These are phyloP conservation scores for Masnerella sp. DNA, from an alignment of 2,888 invertebrate species.

Conservation along the genomic window DNA sequence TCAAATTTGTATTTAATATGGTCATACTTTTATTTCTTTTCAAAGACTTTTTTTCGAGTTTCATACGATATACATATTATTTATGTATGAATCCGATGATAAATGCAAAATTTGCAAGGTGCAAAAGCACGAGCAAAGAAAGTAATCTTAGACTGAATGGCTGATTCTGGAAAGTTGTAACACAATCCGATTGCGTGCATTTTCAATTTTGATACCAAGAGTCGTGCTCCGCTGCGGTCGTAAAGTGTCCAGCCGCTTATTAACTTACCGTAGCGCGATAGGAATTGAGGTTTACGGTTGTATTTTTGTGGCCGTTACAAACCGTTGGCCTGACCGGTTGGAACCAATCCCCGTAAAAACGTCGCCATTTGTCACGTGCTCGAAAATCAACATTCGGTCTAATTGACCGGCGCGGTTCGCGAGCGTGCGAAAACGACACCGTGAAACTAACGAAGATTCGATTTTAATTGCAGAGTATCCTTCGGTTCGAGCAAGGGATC, in stretches of 20 bases:
- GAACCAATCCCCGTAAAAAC: too few species aligned
- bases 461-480: conserved; percentile 85
- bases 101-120: conserved; percentile 5
- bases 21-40: too few species aligned
- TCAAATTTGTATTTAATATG: too few species aligned
- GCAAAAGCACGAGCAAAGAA: not conserved
- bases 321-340: too few species aligned
- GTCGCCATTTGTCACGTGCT: too few species aligned
- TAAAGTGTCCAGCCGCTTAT: conserved; percentile 53
- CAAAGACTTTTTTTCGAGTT: too few species aligned
- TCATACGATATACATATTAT: too few species aligned
- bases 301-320: conserved; percentile 62
- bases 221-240: conserved; percentile 65
- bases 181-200: conserved; percentile 60
- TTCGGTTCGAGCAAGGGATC: conserved; percentile 96
- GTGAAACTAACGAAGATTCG: not conserved
- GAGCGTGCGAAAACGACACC: not conserved
- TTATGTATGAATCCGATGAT: too few species aligned
- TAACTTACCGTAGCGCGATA: conserved; percentile 67
- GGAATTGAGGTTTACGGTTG: conserved; percentile 70
- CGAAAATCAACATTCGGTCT: too few species aligned
- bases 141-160: conserved; percentile 42
- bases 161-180: conserved; percentile 48
- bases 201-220: conserved; percentile 70
- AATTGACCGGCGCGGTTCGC: not conserved